Conservation (phyloP, 2,888 invertebrate species). For the Cremastobaeus sp. region DNA sequence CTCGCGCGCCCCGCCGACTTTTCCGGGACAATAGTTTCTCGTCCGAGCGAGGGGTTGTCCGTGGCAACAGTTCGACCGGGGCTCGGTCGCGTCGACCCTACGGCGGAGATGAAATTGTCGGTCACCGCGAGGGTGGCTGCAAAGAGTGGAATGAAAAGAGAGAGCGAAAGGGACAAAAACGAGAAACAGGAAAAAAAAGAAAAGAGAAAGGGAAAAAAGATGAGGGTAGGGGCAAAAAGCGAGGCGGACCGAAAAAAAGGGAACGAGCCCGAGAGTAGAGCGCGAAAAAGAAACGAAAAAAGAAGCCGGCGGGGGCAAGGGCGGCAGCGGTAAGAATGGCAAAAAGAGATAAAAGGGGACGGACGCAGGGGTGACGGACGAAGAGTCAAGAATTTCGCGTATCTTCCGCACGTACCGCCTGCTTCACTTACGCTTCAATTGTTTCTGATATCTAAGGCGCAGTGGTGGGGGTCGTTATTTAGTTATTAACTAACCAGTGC, state of each 20-base stretch:
- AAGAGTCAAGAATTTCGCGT: conserved; percentile 59
- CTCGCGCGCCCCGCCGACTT: conserved; percentile 22
- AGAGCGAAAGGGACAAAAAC: too few species aligned
- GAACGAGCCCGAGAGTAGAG: conserved; percentile 13
- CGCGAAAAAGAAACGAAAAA: conserved; percentile 40
- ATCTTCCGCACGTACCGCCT: conserved; percentile 44
- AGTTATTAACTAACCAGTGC: too few species aligned
- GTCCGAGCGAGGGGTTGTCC: conserved; percentile 73
- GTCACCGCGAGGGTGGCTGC: conserved; percentile 44
- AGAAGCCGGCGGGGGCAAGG: conserved; percentile 39
- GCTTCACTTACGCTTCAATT: background rate
- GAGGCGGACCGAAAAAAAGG: conserved; percentile 8
- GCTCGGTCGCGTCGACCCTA: conserved; percentile 64
- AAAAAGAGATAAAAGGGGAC: conserved; percentile 55
- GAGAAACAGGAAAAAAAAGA: conserved; percentile 16
- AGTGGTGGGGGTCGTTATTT: too few species aligned
- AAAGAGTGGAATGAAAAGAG: conserved; percentile 40
- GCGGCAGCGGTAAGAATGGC: conserved; percentile 50
- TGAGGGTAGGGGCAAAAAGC: conserved; percentile 57
- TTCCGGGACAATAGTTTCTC: conserved; percentile 74
- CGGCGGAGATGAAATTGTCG: conserved; percentile 75
- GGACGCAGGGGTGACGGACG: conserved; percentile 50
- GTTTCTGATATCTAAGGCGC: too few species aligned
- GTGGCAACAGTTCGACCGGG: conserved; percentile 73
- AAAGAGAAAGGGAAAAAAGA: conserved; percentile 28